phyloP scores from a whole-genome alignment of 2,797 vertebrate genomes.

The Lophotriccus pileatus region DNA sequence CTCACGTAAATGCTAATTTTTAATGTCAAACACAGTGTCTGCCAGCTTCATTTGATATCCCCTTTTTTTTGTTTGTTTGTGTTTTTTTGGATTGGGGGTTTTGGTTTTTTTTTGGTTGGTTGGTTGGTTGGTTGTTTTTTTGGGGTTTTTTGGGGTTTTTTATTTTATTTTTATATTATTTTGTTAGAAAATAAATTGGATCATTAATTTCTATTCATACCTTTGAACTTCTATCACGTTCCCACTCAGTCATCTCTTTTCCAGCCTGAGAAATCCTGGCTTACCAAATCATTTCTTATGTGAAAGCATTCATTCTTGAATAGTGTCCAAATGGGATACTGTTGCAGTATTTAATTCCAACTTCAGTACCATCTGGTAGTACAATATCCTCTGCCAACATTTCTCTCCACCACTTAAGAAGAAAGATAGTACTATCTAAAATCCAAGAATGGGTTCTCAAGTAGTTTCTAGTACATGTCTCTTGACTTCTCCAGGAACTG shows the following conservation, averaged over 20 bases:
- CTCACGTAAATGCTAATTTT: neutral
- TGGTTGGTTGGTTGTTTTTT: too few relatives aligned
- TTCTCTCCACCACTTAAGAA: neutral
- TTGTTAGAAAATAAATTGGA: neutral
- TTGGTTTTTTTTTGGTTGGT: neutral
- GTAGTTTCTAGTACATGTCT: neutral
- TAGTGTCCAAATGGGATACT: slow-evolving; percentile 5
- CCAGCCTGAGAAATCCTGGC: neutral
- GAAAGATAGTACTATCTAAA: neutral
- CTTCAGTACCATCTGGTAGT: slow-evolving; percentile 35
- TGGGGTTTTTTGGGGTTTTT: neutral
- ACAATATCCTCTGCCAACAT: neutral
- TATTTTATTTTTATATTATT: neutral
- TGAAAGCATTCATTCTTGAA: slow-evolving; percentile 15
- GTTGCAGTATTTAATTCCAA: slow-evolving; percentile 33
- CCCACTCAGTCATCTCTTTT: neutral
- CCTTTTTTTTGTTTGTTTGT: neutral
- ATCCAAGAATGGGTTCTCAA: neutral
- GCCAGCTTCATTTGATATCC: neutral
- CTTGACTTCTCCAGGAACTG: neutral
- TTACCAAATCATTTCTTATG: slow-evolving; percentile 14
- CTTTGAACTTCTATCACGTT: neutral
- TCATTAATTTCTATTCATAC: neutral
- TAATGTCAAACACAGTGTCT: neutral
- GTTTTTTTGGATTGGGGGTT: neutral